Conservation (phyloP, 2,113 vertebrate species). For the Phylloscopus whistleri region DNA sequence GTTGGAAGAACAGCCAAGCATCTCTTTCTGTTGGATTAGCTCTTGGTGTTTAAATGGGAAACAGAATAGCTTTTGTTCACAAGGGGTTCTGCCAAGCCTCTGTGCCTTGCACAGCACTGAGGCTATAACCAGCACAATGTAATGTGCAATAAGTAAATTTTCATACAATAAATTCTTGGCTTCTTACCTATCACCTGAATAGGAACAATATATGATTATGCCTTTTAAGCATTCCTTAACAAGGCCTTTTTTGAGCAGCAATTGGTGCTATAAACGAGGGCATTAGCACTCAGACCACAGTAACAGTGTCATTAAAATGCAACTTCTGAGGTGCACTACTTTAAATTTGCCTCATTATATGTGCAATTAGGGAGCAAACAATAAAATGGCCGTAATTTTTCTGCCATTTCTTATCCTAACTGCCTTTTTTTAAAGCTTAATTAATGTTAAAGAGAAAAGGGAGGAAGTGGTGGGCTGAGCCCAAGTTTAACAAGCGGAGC, state of each 20-base stretch:
- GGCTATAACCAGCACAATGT: not conserved
- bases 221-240: constrained; percentile 1
- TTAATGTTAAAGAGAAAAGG: not conserved
- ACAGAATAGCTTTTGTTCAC: not conserved
- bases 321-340: constrained; percentile 11
- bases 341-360: constrained; percentile 45
- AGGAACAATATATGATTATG: not conserved
- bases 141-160: not conserved
- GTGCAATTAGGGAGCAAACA: constrained; percentile 52
- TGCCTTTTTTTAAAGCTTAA: constrained; percentile 24
- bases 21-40: not conserved
- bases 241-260: not conserved
- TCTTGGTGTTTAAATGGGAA: not conserved
- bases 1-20: not conserved
- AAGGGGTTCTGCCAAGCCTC: not conserved
- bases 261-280: constrained; percentile 14
- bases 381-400: constrained; percentile 12
- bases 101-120: not conserved
- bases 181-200: not conserved
- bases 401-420: constrained; percentile 5
- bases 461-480: not conserved
- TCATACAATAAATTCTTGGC: not conserved
- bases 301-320: constrained; percentile 19
- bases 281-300: constrained; percentile 9
- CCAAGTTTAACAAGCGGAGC: not conserved